Conservation (phyloP, 2,797 vertebrate species). For the Craterocephalus amniculus region DNA sequence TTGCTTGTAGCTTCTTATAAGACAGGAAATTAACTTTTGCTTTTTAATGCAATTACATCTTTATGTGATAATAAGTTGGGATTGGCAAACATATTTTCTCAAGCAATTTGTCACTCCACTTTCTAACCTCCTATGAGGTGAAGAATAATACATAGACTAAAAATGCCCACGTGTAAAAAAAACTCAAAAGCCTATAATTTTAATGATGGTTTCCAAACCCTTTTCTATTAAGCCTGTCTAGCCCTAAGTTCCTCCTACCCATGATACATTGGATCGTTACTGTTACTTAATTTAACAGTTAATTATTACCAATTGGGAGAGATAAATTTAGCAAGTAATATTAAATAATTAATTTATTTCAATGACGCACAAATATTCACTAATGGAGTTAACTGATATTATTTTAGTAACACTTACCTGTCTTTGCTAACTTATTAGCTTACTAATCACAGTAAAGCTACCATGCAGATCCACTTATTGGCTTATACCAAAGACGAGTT, state of each 20-base stretch:
- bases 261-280: conserved; percentile 17
- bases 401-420: background rate
- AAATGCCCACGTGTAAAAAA: too few species aligned
- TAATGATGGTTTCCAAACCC: background rate
- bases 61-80: conserved; percentile 2
- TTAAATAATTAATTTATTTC: background rate
- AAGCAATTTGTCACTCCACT: background rate
- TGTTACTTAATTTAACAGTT: conserved; percentile 39
- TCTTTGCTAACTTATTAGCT: conserved; percentile 32
- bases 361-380: background rate
- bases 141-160: background rate
- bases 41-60: background rate
- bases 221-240: background rate
- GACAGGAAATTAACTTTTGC: background rate
- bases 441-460: conserved; percentile 15
- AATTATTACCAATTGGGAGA: background rate
- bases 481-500: background rate
- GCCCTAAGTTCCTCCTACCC: background rate
- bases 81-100: background rate
- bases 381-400: background rate
- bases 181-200: background rate
- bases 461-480: conserved; percentile 3
- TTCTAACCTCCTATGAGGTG: background rate
- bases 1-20: background rate
- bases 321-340: background rate